phyloP scores from a whole-genome alignment of 2,797 vertebrate species.

The Hypotaenidia philippensis region DNA sequence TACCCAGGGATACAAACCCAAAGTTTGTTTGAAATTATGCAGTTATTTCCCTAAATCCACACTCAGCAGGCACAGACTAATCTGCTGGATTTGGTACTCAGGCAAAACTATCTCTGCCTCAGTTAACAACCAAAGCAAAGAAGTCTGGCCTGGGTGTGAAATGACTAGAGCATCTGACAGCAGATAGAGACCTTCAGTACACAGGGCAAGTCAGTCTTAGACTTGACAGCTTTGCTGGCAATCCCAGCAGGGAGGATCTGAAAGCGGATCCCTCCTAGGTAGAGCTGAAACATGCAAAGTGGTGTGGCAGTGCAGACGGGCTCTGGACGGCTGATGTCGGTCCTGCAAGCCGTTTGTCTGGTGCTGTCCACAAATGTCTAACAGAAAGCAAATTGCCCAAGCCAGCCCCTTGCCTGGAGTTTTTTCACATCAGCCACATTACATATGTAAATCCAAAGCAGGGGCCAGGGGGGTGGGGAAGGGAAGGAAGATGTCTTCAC shows the following conservation, averaged over 20 bases:
- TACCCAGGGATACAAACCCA: not conserved
- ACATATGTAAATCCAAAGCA: not conserved
- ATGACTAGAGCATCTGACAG: not conserved
- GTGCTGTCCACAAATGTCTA: not conserved
- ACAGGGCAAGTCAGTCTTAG: not conserved
- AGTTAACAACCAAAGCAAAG: not conserved
- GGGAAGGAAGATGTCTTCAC: not conserved
- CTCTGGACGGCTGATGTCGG: not conserved
- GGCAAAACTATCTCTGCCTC: not conserved
- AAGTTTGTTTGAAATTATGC: not conserved
- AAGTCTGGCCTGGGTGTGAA: not conserved
- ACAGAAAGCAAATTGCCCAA: not conserved
- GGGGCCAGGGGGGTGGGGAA: no score
- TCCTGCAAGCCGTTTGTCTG: not conserved
- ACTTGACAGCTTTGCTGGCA: not conserved
- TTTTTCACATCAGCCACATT: not conserved
- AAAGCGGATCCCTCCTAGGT: not conserved
- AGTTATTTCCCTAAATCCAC: not conserved
- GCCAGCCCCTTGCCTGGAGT: not conserved
- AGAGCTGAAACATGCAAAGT: not conserved
- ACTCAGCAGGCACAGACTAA: not conserved
- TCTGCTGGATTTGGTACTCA: not conserved
- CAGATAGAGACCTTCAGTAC: not conserved
- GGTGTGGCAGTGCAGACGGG: accelerated
- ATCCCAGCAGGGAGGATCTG: not conserved